These are phyloP conservation scores for Amphiprion clarkii DNA, from an alignment of 2,797 vertebrate species.

Conservation along the genomic window DNA sequence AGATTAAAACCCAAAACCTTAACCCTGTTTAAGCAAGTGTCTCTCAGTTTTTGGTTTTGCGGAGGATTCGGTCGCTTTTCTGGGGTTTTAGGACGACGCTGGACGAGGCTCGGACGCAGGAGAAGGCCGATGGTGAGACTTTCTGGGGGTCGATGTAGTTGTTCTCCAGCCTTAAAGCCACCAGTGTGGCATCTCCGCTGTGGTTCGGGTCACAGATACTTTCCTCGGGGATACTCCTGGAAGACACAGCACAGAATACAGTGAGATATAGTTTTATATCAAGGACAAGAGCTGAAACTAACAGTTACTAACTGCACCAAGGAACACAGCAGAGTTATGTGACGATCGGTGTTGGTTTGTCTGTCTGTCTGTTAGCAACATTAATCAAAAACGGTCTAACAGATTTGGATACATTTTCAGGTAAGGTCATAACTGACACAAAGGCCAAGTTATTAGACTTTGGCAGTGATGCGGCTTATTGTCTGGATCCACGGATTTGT, in stretches of 20 bases:
- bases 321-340: no score
- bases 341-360: no score
- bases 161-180: conserved; percentile 94
- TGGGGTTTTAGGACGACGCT: conserved; percentile 94
- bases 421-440: no score
- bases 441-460: no score
- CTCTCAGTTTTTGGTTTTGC: conserved; percentile 18
- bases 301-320: not conserved
- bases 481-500: no score
- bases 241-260: conserved; percentile 31
- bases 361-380: no score
- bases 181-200: conserved; percentile 87
- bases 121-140: conserved; percentile 90
- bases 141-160: conserved; percentile 91
- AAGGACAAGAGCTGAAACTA: not conserved
- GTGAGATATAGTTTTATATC: conserved; percentile 4
- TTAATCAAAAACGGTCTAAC: no score
- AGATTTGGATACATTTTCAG: no score
- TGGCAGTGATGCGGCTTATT: no score
- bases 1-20: conserved; percentile 14
- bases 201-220: conserved; percentile 89
- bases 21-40: conserved; percentile 11
- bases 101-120: conserved; percentile 92
- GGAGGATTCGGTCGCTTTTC: conserved; percentile 64
- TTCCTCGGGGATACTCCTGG: conserved; percentile 89